These are phyloP conservation scores for Sebastolobus alascanus DNA, from an alignment of 2,797 vertebrate genomes.

Conservation along the genomic window DNA sequence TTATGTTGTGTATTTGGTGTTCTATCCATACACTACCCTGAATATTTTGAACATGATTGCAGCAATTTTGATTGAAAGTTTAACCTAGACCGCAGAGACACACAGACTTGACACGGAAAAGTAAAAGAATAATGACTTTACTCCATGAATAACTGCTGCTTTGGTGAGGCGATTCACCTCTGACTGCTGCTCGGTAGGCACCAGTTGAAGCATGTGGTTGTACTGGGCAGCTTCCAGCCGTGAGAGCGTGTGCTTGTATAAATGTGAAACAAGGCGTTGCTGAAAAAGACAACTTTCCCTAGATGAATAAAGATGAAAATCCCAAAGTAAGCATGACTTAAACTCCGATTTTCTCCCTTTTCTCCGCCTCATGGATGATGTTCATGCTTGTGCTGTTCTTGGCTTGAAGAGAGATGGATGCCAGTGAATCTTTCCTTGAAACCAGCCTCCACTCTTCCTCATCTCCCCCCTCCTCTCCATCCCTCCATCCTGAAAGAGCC, in stretches of 20 bases:
- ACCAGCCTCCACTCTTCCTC: constrained; percentile 48
- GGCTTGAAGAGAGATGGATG: constrained; percentile 54
- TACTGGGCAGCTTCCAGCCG: constrained; percentile 40
- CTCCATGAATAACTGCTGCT: constrained; percentile 16
- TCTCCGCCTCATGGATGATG: constrained; percentile 36
- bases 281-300: constrained; percentile 38
- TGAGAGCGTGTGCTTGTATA: constrained; percentile 31
- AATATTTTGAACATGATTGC: neutral
- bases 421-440: constrained; percentile 53
- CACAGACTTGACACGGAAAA: constrained; percentile 14
- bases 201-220: constrained; percentile 37
- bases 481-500: constrained; percentile 78
- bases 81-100: neutral
- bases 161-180: constrained; percentile 24
- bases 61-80: constrained; percentile 20
- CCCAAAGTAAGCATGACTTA: constrained; percentile 39
- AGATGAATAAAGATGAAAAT: constrained; percentile 46
- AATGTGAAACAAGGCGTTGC: constrained; percentile 32
- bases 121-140: neutral
- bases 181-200: constrained; percentile 44
- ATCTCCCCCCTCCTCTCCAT: constrained; percentile 63
- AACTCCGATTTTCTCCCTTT: constrained; percentile 34
- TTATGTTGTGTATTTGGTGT: neutral
- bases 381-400: constrained; percentile 34
- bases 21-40: neutral